phyloP scores from a whole-genome alignment of 2,113 vertebrate species.

The Lethenteron camtschaticum region DNA sequence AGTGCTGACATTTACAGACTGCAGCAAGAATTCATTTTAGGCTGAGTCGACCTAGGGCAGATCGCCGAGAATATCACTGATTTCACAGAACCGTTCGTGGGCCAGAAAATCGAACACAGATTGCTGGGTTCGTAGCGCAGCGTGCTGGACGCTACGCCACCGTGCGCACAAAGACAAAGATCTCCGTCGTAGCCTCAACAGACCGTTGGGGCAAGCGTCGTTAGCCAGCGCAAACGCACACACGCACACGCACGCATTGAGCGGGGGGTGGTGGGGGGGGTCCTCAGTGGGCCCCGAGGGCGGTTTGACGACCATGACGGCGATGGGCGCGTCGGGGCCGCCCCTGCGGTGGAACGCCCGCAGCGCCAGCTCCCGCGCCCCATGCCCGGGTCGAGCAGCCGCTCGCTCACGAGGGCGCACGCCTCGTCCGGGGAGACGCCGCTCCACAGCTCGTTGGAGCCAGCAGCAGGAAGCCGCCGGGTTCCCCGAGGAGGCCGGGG shows the following conservation, averaged over 20 bases:
- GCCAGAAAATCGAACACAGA: too few species aligned
- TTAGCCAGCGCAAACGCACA: neutral
- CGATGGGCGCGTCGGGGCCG: neutral
- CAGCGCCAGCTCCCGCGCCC: neutral
- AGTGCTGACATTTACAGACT: too few species aligned
- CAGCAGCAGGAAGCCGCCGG: neutral
- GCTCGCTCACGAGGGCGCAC: neutral
- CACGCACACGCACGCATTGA: neutral
- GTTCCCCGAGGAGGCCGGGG: too few species aligned
- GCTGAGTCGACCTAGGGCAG: too few species aligned
- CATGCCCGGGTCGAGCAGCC: neutral
- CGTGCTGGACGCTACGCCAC: too few species aligned
- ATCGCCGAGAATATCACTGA: too few species aligned
- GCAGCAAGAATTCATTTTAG: too few species aligned
- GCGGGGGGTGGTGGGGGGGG: neutral
- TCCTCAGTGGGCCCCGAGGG: neutral
- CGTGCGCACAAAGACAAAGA: too few species aligned
- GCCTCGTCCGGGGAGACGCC: constrained; percentile 2
- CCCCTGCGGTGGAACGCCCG: neutral
- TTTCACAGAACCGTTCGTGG: too few species aligned
- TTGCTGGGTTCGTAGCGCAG: too few species aligned
- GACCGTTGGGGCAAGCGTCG: too few species aligned
- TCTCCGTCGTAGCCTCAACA: too few species aligned
- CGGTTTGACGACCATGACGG: constrained; percentile 4
- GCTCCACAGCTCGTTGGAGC: neutral